Percentiles rank a stretch among this genome's conserved stretches.
phyloP scores from a whole-genome alignment of 2,888 invertebrate species.

The Tetragonula carbonaria region DNA sequence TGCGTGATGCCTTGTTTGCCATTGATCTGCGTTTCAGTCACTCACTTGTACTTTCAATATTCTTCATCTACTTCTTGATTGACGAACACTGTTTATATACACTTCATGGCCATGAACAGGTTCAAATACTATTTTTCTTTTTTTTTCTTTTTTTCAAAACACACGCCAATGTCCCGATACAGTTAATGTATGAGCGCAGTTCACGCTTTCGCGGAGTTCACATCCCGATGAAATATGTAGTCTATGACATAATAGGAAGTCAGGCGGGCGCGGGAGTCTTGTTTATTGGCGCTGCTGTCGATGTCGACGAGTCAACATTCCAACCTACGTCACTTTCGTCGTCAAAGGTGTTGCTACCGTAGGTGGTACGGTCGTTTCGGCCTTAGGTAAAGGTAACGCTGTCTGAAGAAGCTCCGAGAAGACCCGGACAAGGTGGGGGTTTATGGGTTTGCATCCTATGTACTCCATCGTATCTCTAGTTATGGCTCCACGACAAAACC shows the following conservation, averaged over 20 bases:
- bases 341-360: constrained; percentile 67
- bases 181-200: background rate
- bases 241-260: constrained; percentile 69
- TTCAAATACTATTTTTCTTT: too few species aligned
- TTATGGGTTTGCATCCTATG: constrained; percentile 83
- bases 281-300: constrained; percentile 68
- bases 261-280: constrained; percentile 47
- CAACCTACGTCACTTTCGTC: constrained; percentile 65
- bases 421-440: constrained; percentile 68
- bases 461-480: constrained; percentile 80
- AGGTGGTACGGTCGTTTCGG: constrained; percentile 70
- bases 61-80: too few species aligned
- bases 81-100: too few species aligned
- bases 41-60: background rate
- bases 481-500: constrained; percentile 80
- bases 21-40: background rate
- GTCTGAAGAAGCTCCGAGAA: constrained; percentile 58
- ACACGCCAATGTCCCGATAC: background rate
- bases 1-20: background rate
- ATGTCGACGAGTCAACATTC: constrained; percentile 31
- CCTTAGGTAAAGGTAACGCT: constrained; percentile 70
- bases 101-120: background rate
- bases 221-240: constrained; percentile 62
- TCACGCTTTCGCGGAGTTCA: constrained; percentile 30
- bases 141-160: background rate